Evolutionary conservation across 2,113 vertebrate species (phyloP).

Genomic region (Cariama cristata): DNA sequence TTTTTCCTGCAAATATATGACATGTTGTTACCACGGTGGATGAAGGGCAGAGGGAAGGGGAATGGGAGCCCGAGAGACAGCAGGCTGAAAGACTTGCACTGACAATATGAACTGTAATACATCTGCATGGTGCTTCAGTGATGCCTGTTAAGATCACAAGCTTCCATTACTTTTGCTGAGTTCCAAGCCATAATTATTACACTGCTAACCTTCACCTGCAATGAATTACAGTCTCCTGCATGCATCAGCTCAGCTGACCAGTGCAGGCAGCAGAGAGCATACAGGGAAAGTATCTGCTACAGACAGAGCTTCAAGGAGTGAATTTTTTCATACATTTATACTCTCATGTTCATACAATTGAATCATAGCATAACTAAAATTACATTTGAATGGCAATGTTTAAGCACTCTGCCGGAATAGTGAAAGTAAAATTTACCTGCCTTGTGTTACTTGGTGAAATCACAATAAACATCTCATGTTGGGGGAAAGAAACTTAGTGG

Average conservation of each 20-base stretch:
- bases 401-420: background rate
- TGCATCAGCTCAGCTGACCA: background rate
- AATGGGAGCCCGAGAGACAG: background rate
- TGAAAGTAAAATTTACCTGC: background rate
- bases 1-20: background rate
- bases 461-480: background rate
- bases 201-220: background rate
- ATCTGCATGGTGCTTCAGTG: background rate
- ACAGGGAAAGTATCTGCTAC: background rate
- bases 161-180: background rate
- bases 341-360: background rate
- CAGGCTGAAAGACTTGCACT: background rate
- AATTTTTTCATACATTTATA: background rate
- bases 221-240: background rate
- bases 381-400: background rate
- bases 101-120: background rate
- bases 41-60: background rate
- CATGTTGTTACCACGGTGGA: background rate
- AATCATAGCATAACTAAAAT: background rate
- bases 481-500: background rate
- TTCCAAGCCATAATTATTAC: background rate
- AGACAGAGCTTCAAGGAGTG: background rate
- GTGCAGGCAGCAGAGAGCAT: background rate
- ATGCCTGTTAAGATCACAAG: accelerated
- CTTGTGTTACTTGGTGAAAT: background rate